Base-by-base conservation (phyloP, 2,888 invertebrate species). In the Eueremaeus valkanovi region DNA sequence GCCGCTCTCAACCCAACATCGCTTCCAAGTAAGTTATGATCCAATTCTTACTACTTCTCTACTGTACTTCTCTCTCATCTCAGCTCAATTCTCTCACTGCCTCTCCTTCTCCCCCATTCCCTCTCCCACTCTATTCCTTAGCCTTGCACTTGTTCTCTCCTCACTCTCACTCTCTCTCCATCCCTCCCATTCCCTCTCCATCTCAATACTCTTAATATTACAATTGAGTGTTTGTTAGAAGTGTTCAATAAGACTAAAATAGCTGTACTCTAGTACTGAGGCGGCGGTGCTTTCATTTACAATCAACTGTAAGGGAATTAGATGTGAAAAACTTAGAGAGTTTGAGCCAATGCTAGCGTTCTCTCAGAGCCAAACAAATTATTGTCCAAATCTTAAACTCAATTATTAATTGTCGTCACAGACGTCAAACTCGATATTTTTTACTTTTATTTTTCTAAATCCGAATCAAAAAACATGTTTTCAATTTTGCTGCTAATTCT, bases 131-230 rank as follows among this genome's bases (percentile, higher is more conserved):
- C 72, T 72, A 36, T 27, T 55, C 66, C 18, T 72, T 18, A 55
- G 21, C 72, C 45, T 61, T 72, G 51, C 76, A 11, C 76, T 76
- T 49, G 75, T 55, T 51, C 75, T 63, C n/a, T 29, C 42, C 72
- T 68, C 45, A 45, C 45, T 13, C 45, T 45, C 45, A 16, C 45
- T 45, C 45, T 45, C 72, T 63, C 68, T 72, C 40, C 68, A 63
- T 74, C 66, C 73, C 74, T 73, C 58, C 75, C 58, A 70, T 63
- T 36, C 16, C 49, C 68, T 33, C 66, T 55, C 70, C 40, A 16
- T 27, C 24, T 73, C 75, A 49, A 72, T 31, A n/a, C 29, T 33
- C 42, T 58, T 51, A 55, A 61, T 73, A 42, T 74, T 58, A 40
- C 73, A 73, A 40, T 73, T 31, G 73, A 36, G 21, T 72, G 27